A percentile compares a stretch with the other conserved stretches of the same genome.
phyloP scores from a whole-genome alignment of 1,140 invertebrate genomes.

The Lerema accius region DNA sequence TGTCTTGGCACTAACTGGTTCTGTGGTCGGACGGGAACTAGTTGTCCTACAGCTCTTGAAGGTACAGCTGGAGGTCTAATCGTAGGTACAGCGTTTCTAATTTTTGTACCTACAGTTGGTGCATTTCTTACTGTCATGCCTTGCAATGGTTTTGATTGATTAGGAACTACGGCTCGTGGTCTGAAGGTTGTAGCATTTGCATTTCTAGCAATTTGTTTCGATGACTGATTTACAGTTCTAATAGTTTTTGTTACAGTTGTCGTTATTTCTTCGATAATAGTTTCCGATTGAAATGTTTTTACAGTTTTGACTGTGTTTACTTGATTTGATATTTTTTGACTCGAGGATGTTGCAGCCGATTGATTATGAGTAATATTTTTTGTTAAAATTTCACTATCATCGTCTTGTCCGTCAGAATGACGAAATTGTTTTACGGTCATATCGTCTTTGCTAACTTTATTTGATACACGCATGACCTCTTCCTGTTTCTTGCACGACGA shows the following conservation, averaged over 20 bases:
- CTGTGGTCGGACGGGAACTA: constrained; percentile 53
- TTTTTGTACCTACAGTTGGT: constrained; percentile 49
- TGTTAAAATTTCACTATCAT: constrained; percentile 29
- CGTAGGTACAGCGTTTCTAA: constrained; percentile 46
- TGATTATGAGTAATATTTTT: constrained; percentile 38
- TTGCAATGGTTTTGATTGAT: constrained; percentile 48
- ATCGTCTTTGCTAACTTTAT: constrained; percentile 36
- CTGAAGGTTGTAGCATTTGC: constrained; percentile 37
- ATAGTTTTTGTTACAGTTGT: constrained; percentile 78
- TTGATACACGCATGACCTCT: constrained; percentile 21
- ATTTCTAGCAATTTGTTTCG: constrained; percentile 60
- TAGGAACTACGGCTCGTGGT: constrained; percentile 51
- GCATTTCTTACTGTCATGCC: constrained; percentile 52
- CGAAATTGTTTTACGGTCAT: constrained; percentile 25
- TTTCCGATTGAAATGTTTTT: constrained; percentile 72
- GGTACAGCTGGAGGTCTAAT: constrained; percentile 31
- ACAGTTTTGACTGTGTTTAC: constrained; percentile 66
- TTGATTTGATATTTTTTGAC: constrained; percentile 56
- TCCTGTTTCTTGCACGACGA: constrained; percentile 31
- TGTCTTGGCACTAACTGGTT: constrained; percentile 19
- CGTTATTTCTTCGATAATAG: constrained; percentile 75
- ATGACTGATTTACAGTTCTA: constrained; percentile 67
- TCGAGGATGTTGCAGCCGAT: constrained; percentile 39
- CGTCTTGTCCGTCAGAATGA: constrained; percentile 17
- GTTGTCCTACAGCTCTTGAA: constrained; percentile 50